phyloP scores from a whole-genome alignment of 2,797 vertebrate species.

The Sphenopsis melanotis region DNA sequence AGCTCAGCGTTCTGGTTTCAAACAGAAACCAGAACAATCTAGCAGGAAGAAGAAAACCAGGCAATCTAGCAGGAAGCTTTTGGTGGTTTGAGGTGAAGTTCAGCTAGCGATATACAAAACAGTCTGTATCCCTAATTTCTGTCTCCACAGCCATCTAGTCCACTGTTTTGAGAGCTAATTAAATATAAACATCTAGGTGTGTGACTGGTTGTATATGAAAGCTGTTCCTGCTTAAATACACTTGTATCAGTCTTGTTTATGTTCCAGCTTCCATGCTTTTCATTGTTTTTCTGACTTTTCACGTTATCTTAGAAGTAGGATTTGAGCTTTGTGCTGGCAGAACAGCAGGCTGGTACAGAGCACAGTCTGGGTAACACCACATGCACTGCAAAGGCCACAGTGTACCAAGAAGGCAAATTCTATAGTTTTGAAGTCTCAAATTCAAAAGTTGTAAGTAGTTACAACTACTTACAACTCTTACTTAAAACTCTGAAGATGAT shows the following conservation, averaged over 20 bases:
- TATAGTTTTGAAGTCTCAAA: background rate
- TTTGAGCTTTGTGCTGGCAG: background rate
- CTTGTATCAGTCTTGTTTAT: background rate
- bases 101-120: background rate
- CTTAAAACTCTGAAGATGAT: background rate
- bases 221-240: background rate
- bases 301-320: background rate
- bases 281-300: background rate
- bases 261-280: background rate
- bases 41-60: background rate
- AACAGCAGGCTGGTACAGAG: background rate
- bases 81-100: background rate
- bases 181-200: conserved; percentile 24
- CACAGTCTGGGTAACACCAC: background rate
- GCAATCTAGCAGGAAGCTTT: background rate
- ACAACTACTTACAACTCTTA: background rate
- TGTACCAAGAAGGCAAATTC: background rate
- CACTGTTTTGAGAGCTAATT: background rate
- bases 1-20: background rate
- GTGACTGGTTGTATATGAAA: background rate
- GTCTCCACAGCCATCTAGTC: background rate
- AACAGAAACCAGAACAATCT: background rate
- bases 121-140: background rate
- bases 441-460: background rate
- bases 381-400: accelerated